A percentile compares a stretch with the other conserved stretches of the same genome.
These are phyloP conservation scores for Bothrops jararaca DNA, from an alignment of 2,113 vertebrate species.

Conservation along the genomic window DNA sequence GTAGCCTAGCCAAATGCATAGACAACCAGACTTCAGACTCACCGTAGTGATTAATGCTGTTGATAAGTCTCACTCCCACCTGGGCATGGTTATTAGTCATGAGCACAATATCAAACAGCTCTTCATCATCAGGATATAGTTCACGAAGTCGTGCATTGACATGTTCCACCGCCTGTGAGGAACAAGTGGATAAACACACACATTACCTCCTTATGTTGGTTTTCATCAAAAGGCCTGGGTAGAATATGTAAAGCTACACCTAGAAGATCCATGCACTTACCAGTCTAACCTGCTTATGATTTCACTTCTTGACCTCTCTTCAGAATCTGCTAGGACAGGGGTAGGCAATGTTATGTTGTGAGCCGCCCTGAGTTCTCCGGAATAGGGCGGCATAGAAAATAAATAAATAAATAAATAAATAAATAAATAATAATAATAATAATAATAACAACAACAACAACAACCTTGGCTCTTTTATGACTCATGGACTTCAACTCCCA, in stretches of 20 bases:
- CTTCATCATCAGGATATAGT: constrained; percentile 89
- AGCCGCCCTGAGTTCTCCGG: too few relatives aligned
- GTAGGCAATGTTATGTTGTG: too few relatives aligned
- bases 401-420: too few relatives aligned
- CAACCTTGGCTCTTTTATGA: too few relatives aligned
- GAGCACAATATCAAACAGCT: constrained; percentile 93
- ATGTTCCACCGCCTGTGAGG: constrained; percentile 75
- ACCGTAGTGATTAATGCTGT: constrained; percentile 97
- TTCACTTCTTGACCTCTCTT: constrained; percentile 8
- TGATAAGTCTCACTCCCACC: constrained; percentile 94
- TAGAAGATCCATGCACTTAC: constrained; percentile 19
- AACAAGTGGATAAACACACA: constrained; percentile 14
- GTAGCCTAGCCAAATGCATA: constrained; percentile 13
- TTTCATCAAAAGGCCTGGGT: neutral
- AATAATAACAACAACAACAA: too few relatives aligned
- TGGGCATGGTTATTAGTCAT: constrained; percentile 98
- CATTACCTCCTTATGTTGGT: constrained; percentile 9
- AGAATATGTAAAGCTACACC: neutral
- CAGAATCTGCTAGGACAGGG: neutral
- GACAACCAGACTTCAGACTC: constrained; percentile 63
- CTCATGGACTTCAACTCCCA: too few relatives aligned
- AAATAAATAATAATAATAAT: too few relatives aligned
- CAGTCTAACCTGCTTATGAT: constrained; percentile 18
- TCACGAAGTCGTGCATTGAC: constrained; percentile 84
- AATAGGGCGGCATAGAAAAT: too few relatives aligned